These are phyloP conservation scores for Cephus runcator DNA, from an alignment of 2,888 invertebrate genomes.

Conservation along the genomic window DNA sequence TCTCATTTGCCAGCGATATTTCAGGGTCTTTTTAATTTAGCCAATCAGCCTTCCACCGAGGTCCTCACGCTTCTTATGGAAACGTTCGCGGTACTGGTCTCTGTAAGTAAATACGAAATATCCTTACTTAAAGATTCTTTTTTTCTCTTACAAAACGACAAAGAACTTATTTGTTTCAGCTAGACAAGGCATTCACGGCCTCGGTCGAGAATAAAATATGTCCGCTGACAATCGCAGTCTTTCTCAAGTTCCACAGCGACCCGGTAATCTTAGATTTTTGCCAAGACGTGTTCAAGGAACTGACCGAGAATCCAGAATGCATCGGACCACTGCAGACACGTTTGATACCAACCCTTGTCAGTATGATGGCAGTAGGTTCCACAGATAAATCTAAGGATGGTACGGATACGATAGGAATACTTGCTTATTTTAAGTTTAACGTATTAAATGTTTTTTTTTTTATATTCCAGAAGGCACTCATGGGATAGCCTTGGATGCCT, in stretches of 20 bases:
- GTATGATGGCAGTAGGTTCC: constrained; percentile 65
- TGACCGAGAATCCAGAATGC: constrained; percentile 72
- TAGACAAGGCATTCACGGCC: constrained; percentile 74
- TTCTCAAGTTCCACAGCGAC: constrained; percentile 75
- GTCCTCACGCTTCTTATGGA: constrained; percentile 56
- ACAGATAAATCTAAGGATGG: constrained; percentile 54
- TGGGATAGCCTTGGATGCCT: constrained; percentile 73
- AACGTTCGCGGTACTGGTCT: constrained; percentile 51
- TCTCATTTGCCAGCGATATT: constrained; percentile 56
- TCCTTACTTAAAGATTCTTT: constrained; percentile 9
- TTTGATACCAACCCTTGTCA: constrained; percentile 74
- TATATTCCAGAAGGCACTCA: constrained; percentile 59
- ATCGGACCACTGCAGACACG: constrained; percentile 72
- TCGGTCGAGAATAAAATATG: constrained; percentile 72
- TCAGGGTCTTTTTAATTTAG: constrained; percentile 54
- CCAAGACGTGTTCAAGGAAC: constrained; percentile 73
- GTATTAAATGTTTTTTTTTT: neutral
- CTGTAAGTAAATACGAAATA: constrained; percentile 39
- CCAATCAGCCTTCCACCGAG: constrained; percentile 54
- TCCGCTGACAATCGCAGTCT: constrained; percentile 75
- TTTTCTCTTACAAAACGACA: neutral
- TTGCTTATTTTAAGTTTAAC: neutral
- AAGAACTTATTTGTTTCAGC: constrained; percentile 52
- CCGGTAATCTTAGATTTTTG: constrained; percentile 72
- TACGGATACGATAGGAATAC: constrained; percentile 21